A percentile compares a stretch with the other conserved stretches of the same genome.
Conservation (phyloP, 2,888 invertebrate species). For the Microchrysa polita region DNA sequence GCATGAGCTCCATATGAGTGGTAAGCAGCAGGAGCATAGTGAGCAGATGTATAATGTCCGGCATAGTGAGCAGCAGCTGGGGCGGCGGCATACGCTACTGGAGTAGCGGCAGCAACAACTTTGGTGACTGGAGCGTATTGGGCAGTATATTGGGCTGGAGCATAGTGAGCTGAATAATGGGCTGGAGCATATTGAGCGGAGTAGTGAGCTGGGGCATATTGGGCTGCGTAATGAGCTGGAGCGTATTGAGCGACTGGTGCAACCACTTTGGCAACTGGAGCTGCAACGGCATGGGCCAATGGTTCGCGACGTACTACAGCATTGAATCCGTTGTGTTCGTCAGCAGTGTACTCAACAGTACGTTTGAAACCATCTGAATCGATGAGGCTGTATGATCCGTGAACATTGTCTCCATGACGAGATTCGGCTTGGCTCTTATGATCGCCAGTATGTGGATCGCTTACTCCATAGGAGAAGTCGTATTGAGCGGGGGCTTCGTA, state of each 20-base stretch:
- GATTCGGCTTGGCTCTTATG: conserved; percentile 67
- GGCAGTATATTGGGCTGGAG: conserved; percentile 28
- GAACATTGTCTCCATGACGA: conserved; percentile 67
- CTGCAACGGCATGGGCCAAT: conserved; percentile 60
- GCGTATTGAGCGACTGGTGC: conserved; percentile 57
- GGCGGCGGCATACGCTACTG: conserved; percentile 53
- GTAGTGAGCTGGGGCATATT: conserved; percentile 51
- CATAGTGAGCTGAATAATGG: conserved; percentile 24
- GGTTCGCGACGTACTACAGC: conserved; percentile 68
- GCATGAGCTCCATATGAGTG: conserved; percentile 39
- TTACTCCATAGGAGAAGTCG: conserved; percentile 66
- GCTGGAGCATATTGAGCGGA: conserved; percentile 33
- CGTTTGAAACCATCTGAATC: conserved; percentile 68
- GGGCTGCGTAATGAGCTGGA: conserved; percentile 45
- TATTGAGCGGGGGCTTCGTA: conserved; percentile 65
- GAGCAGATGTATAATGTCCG: conserved; percentile 4
- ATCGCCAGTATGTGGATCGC: conserved; percentile 67
- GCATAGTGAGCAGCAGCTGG: conserved; percentile 52
- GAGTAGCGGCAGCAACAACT: conserved; percentile 14
- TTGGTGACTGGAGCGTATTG: conserved; percentile 34
- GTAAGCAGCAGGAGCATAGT: conserved; percentile 38
- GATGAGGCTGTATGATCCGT: conserved; percentile 67
- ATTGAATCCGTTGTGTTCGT: conserved; percentile 68
- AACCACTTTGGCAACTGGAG: conserved; percentile 59
- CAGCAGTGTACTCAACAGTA: conserved; percentile 68